These are phyloP conservation scores for Todiramphus saurophagus DNA, from an alignment of 2,113 vertebrate genomes.

Conservation along the genomic window DNA sequence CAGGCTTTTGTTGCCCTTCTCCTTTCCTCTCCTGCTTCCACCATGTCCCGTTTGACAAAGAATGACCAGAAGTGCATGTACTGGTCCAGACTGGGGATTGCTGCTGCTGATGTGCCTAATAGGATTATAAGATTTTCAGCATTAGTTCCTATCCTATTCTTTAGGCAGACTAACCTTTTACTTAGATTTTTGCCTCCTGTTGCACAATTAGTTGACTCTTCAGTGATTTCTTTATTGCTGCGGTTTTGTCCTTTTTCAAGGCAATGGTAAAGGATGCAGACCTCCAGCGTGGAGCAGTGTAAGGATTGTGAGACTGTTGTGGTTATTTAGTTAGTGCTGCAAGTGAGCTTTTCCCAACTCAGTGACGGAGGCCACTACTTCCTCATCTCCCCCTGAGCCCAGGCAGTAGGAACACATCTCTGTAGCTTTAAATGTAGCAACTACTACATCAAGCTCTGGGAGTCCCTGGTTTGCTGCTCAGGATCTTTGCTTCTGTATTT, in stretches of 20 bases:
- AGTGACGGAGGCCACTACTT: neutral
- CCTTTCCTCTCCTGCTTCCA: neutral
- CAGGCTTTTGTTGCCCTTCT: neutral
- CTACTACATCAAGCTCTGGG: neutral
- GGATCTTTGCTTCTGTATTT: neutral
- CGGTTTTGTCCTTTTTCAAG: neutral
- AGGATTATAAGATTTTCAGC: constrained; percentile 50
- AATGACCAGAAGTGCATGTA: neutral
- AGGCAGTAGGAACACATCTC: neutral
- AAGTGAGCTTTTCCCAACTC: neutral
- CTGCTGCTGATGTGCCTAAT: neutral
- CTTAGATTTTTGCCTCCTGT: constrained; percentile 42
- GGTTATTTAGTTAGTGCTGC: neutral
- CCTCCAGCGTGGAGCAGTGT: neutral
- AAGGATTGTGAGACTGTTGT: neutral
- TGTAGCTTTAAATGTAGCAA: neutral
- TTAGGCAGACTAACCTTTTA: constrained; percentile 46
- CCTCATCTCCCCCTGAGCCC: neutral
- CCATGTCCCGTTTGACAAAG: neutral
- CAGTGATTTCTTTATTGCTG: constrained; percentile 3
- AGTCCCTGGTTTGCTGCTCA: neutral
- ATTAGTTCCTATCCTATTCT: constrained; percentile 36
- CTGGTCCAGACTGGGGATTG: neutral
- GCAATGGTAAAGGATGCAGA: neutral
- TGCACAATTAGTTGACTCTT: constrained; percentile 23